These are phyloP conservation scores for Raja brachyura DNA, from an alignment of 2,113 vertebrate species.

Conservation along the genomic window DNA sequence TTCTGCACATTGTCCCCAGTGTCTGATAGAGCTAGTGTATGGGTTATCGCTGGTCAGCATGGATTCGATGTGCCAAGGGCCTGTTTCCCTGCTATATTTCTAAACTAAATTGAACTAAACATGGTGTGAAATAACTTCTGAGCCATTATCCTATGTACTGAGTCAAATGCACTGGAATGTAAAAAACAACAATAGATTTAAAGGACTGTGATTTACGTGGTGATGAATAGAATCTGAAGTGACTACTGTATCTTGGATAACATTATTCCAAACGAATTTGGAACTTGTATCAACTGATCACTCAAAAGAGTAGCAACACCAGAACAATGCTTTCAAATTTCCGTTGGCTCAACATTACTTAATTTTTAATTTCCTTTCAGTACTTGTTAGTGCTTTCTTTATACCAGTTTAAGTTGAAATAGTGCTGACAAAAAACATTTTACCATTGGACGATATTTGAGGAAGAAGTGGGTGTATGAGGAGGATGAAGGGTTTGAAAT, in stretches of 20 bases:
- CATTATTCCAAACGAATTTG: not conserved
- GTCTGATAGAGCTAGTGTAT: no score
- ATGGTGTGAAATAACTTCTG: not conserved
- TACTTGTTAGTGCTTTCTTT: not conserved
- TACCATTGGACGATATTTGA: not conserved
- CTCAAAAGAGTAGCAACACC: not conserved
- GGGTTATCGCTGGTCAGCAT: no score
- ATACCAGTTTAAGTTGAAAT: not conserved
- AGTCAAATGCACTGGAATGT: not conserved
- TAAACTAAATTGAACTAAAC: no score
- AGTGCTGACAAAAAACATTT: not conserved
- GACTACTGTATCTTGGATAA: not conserved
- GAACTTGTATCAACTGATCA: not conserved
- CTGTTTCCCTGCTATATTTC: no score
- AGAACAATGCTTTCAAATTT: not conserved
- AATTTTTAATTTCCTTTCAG: not conserved
- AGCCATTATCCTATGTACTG: not conserved
- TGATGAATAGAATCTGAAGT: not conserved
- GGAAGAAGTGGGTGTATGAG: not conserved
- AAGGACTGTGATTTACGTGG: not conserved
- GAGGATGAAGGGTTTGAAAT: not conserved
- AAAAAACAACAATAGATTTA: not conserved
- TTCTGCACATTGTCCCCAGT: no score
- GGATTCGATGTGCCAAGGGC: no score
- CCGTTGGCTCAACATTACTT: not conserved